Evolutionary conservation across 1,140 invertebrate species (phyloP).

Genomic region (Limonius californicus): DNA sequence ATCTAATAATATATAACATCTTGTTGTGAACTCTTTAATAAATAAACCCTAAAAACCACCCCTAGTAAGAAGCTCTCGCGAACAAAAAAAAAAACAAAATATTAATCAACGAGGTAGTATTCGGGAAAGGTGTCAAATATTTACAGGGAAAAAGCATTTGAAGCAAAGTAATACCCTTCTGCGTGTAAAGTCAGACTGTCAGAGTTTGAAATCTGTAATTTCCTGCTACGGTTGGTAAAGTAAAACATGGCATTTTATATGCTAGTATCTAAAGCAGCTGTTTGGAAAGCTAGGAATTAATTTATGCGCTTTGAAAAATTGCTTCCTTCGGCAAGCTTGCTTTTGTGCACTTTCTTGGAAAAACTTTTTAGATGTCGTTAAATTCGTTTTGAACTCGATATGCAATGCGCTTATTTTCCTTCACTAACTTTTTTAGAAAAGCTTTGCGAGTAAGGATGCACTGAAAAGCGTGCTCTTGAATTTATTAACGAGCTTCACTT

Average conservation of each 20-base stretch:
- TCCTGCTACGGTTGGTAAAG: not conserved
- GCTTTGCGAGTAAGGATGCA: no score
- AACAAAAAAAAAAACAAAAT: not conserved
- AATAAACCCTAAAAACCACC: not conserved
- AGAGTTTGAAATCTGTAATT: not conserved
- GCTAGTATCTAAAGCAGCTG: not conserved
- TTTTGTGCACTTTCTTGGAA: not conserved
- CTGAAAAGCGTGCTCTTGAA: no score
- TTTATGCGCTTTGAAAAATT: not conserved
- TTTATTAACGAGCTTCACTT: no score
- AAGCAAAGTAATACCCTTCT: not conserved
- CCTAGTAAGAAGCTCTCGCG: not conserved
- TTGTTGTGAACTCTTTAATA: not conserved
- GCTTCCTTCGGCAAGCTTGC: not conserved
- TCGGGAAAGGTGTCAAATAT: not conserved
- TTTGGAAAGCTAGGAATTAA: not conserved
- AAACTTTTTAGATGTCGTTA: not conserved
- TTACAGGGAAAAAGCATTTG: not conserved
- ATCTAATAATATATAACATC: not conserved
- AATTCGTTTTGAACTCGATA: conserved; percentile 1
- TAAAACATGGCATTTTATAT: not conserved
- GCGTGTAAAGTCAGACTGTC: not conserved
- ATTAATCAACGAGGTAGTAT: not conserved
- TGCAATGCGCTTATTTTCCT: no score
- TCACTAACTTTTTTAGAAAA: no score